Base-by-base conservation (phyloP, 2,113 vertebrate species). In the Asarcornis scutulata region DNA sequence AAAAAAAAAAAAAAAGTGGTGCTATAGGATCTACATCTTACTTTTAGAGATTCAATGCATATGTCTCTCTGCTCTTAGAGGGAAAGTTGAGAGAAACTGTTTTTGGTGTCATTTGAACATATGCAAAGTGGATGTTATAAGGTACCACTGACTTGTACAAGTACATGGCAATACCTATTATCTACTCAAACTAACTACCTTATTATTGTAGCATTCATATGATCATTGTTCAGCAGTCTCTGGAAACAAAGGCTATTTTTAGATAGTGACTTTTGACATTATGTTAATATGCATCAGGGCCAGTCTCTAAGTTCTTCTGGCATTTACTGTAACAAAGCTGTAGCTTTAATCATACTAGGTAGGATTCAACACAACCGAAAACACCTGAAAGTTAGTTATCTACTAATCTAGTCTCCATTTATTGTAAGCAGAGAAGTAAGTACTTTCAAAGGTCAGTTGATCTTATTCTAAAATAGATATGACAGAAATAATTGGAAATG, bases 221-320 rank as follows among this genome's bases (percentile, higher is more conserved):
- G 69, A 90, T 62, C 77, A 90, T 91, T 94, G 83, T 94, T 96
- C 86, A 71, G n/a, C 48, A 93, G 86, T 53, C 91, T 84, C 89
- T 75, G 66, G 85, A 95, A 95, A 93, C 73, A 92, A 96, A 95
- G 48, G 48, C 62, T 92, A 82, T 82, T 83, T 95, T 94, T 88
- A 87, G 69, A 72, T 88, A 84, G 66, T 50, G 95, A 78, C 66
- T 90, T 94, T 60, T 96, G 88, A 78, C 80, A 73, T 79, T 80
- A 62, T 5, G 77, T 88, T 91, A 93, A 64, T 78, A 88, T 88
- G 53, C 66, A 90, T 75, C n/a, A 76, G 58, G 86, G 31, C 44
- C 48, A 78, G 38, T 69, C 77, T 87, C 16, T 38, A 73, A 50
- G 44, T 62, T 94, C 58, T 94, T 68, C 48, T 84, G 55, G 27